Evolutionary conservation across 2,113 vertebrate genomes (phyloP).

Genomic region (Oenanthe melanoleuca): DNA sequence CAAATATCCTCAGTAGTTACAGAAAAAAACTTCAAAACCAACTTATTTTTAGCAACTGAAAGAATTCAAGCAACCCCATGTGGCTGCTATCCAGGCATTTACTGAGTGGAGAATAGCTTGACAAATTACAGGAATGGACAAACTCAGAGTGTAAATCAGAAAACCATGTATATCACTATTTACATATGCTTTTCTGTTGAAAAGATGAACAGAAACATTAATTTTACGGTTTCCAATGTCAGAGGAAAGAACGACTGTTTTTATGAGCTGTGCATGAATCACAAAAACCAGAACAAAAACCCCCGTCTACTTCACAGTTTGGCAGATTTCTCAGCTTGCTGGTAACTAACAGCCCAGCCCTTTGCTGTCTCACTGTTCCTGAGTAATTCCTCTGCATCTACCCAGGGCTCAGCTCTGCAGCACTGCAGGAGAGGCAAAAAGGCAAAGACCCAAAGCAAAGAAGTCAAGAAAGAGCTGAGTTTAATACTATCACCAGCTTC

Average conservation of each 20-base stretch:
- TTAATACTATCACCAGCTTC: not conserved
- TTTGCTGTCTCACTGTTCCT: not conserved
- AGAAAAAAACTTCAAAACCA: slow-evolving; percentile 43
- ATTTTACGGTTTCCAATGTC: not conserved
- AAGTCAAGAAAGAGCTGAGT: not conserved
- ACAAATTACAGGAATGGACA: slow-evolving; percentile 37
- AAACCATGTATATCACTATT: slow-evolving; percentile 1
- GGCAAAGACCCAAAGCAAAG: not conserved
- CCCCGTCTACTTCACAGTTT: not conserved
- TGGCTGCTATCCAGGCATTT: slow-evolving; percentile 21
- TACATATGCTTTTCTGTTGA: not conserved
- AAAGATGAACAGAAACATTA: slow-evolving; percentile 3
- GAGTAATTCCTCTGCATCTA: not conserved
- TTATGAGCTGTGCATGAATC: slow-evolving; percentile 32
- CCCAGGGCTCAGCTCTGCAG: not conserved
- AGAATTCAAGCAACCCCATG: slow-evolving; percentile 24
- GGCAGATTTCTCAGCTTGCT: slow-evolving; percentile 20
- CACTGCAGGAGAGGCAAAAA: not conserved
- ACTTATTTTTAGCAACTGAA: slow-evolving; percentile 56
- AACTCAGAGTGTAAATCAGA: not conserved
- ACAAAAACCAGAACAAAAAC: slow-evolving; percentile 9
- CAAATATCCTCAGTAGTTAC: not conserved
- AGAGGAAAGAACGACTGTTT: slow-evolving; percentile 7
- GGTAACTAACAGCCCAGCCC: slow-evolving; percentile 27
- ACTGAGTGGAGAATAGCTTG: not conserved